Evolutionary conservation across 2,797 vertebrate species (phyloP).

Genomic region (Peromyscus melanophrys): DNA sequence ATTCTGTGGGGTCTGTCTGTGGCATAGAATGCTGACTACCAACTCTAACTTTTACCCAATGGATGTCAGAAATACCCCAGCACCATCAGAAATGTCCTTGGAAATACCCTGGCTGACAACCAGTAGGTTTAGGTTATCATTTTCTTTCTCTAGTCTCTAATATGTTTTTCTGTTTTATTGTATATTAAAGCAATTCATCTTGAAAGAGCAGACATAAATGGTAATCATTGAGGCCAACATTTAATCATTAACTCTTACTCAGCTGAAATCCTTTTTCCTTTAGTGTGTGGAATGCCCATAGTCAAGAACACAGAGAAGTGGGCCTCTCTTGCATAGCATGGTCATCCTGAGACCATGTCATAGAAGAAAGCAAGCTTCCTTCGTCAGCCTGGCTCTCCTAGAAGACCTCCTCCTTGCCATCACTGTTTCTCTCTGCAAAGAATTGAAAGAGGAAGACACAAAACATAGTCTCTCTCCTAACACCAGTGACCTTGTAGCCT

Average conservation of each 20-base stretch:
- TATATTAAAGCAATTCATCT: neutral
- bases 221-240: neutral
- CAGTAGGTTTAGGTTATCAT: neutral
- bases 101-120: neutral
- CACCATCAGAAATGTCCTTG: neutral
- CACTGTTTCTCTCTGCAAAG: neutral
- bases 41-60: rapidly evolving
- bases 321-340: neutral
- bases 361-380: neutral
- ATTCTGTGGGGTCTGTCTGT: neutral
- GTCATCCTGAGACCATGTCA: neutral
- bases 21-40: neutral
- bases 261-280: neutral
- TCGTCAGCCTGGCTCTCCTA: neutral
- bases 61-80: no score
- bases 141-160: neutral
- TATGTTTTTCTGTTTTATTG: neutral
- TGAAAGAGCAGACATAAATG: constrained; percentile 5
- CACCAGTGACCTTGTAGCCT: neutral
- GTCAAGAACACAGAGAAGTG: neutral
- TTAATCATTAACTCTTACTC: neutral
- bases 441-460: neutral
- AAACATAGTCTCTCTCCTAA: neutral
- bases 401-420: neutral
- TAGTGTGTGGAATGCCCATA: neutral